phyloP scores from a whole-genome alignment of 2,797 vertebrate genomes.

The Otus scops region DNA sequence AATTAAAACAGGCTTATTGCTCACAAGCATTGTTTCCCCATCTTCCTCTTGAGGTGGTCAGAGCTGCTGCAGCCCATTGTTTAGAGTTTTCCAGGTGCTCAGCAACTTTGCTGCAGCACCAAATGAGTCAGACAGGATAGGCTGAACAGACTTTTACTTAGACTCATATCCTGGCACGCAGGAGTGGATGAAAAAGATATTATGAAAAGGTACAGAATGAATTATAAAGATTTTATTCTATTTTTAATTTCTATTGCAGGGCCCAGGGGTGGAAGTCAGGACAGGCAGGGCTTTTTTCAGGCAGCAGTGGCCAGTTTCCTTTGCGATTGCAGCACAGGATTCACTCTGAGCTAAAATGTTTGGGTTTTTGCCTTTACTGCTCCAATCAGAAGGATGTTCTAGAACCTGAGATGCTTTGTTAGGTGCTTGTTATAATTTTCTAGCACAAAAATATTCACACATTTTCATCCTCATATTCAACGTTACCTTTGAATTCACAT shows the following conservation, averaged over 20 bases:
- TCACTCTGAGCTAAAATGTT: neutral
- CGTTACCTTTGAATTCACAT: neutral
- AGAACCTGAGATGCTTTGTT: neutral
- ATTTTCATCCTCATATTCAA: neutral
- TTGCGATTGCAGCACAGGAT: neutral
- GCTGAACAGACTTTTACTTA: neutral
- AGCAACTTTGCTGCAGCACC: neutral
- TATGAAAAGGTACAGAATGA: neutral
- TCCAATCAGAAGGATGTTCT: neutral
- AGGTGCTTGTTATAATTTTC: neutral
- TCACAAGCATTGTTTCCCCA: neutral
- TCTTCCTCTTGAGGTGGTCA: neutral
- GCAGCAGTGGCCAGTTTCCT: neutral
- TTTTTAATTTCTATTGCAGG: neutral
- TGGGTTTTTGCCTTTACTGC: neutral
- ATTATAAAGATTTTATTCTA: neutral
- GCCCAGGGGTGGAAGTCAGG: neutral
- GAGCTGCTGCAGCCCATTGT: neutral
- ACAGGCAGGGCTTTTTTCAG: neutral
- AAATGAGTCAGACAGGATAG: constrained; percentile 14
- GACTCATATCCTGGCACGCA: neutral
- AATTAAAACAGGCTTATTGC: neutral
- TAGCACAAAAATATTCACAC: neutral
- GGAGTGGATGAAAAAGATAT: neutral
- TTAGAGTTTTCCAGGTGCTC: neutral